Percentiles rank a stretch among this genome's conserved stretches.
Conservation (phyloP, 2,797 vertebrate genomes). For the Tiaroga cobitis region DNA sequence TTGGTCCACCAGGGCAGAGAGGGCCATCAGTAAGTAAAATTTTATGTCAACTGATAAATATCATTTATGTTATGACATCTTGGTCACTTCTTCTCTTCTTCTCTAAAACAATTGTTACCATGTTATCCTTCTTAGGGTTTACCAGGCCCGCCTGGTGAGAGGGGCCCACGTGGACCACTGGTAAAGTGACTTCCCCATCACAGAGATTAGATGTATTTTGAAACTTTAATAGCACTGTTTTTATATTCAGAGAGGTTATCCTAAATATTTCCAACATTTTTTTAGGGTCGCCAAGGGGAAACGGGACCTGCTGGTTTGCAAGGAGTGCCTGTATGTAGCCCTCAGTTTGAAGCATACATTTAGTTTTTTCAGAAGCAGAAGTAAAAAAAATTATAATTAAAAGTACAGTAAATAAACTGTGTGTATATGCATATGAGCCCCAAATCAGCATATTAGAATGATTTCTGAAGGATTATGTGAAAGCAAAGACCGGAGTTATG, state of each 20-base stretch:
- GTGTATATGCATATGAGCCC: not conserved
- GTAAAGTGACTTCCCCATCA: constrained; percentile 63
- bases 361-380: not conserved
- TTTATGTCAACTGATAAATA: not conserved
- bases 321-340: constrained; percentile 75
- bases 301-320: constrained; percentile 74
- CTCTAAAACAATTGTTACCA: not conserved
- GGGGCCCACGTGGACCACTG: constrained; percentile 76
- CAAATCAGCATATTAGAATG: not conserved
- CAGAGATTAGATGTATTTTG: not conserved
- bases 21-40: constrained; percentile 73
- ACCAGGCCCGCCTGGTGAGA: constrained; percentile 73
- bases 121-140: constrained; percentile 72
- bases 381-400: not conserved
- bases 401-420: not conserved
- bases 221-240: not conserved
- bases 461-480: not conserved
- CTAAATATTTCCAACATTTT: constrained; percentile 4
- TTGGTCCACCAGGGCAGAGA: constrained; percentile 73
- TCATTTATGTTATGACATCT: not conserved
- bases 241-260: not conserved
- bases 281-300: constrained; percentile 78
- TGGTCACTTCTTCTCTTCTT: not conserved
- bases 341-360: not conserved
- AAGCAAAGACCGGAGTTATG: not conserved